A percentile compares a stretch with the other conserved stretches of the same genome.
These are phyloP conservation scores for Myotis brandtii DNA, from an alignment of 2,113 vertebrate species.

Conservation along the genomic window DNA sequence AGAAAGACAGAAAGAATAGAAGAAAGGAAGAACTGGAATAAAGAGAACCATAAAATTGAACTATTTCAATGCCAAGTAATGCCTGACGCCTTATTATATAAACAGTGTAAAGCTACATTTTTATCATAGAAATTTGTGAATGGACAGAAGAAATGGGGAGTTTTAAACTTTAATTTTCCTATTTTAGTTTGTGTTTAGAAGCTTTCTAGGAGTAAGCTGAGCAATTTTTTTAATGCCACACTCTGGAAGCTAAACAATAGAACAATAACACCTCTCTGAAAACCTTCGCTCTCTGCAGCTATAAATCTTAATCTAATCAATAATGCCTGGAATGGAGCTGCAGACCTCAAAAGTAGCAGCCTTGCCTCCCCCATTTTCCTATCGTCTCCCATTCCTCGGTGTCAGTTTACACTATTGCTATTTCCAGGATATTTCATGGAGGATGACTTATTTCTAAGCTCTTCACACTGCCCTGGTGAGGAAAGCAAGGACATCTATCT, in stretches of 20 bases:
- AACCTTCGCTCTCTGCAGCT: slow-evolving; percentile 73
- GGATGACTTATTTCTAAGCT: slow-evolving; percentile 50
- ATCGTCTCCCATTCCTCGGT: slow-evolving; percentile 72
- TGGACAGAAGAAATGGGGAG: neutral
- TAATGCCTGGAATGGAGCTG: slow-evolving; percentile 80
- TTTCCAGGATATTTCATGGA: slow-evolving; percentile 69
- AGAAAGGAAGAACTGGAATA: slow-evolving; percentile 44
- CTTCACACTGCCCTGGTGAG: neutral
- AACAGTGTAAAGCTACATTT: slow-evolving; percentile 55
- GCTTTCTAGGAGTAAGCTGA: neutral
- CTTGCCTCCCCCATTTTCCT: slow-evolving; percentile 51
- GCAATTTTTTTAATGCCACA: slow-evolving; percentile 38
- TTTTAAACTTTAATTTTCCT: slow-evolving; percentile 46
- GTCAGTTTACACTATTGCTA: slow-evolving; percentile 52
- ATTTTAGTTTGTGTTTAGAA: neutral
- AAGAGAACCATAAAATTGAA: slow-evolving; percentile 68
- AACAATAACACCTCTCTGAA: slow-evolving; percentile 77
- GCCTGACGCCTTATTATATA: slow-evolving; percentile 31
- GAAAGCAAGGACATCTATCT: neutral
- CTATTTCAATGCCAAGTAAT: slow-evolving; percentile 67
- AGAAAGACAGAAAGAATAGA: neutral
- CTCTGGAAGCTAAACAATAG: slow-evolving; percentile 77
- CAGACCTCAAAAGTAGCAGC: slow-evolving; percentile 71
- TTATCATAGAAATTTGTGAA: slow-evolving; percentile 57
- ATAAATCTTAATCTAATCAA: slow-evolving; percentile 86